These are phyloP conservation scores for Phyllotis vaccarum DNA, from an alignment of 2,797 vertebrate genomes.

Conservation along the genomic window DNA sequence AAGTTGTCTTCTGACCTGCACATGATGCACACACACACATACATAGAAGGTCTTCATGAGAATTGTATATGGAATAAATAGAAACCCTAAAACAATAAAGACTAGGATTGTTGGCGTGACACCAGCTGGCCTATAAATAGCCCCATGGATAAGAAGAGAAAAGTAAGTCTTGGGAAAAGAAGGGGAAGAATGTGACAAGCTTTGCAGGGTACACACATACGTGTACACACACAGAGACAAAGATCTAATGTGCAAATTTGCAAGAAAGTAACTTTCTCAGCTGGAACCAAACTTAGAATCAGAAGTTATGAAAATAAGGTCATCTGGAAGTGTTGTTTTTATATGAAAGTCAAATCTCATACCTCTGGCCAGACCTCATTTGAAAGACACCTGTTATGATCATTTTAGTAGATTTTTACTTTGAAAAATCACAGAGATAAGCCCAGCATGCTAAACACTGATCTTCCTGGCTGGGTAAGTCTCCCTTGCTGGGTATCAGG, in stretches of 20 bases:
- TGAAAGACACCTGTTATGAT: constrained; percentile 3
- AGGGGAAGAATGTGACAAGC: neutral
- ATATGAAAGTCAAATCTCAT: constrained; percentile 42
- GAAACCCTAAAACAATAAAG: constrained; percentile 42
- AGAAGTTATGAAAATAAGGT: neutral
- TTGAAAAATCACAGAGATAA: constrained; percentile 48
- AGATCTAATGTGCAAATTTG: neutral
- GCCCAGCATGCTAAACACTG: neutral
- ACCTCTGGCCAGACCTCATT: constrained; percentile 7
- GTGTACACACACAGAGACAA: neutral
- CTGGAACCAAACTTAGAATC: constrained; percentile 37
- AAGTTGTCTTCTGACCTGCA: neutral
- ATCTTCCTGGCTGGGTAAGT: constrained; percentile 4
- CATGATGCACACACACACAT: neutral
- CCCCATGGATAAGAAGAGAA: neutral
- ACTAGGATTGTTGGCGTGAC: neutral
- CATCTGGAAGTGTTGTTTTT: neutral
- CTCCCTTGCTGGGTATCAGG: constrained; percentile 34
- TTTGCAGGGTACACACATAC: neutral
- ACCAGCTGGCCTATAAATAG: constrained; percentile 46
- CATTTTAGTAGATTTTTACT: constrained; percentile 18
- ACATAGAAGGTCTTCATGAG: neutral
- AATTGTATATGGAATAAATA: neutral
- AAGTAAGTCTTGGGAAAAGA: constrained; percentile 29
- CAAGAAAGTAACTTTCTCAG: constrained; percentile 69